Base-by-base conservation (phyloP, 2,797 vertebrate genomes). In the Poecilia gillii region DNA sequence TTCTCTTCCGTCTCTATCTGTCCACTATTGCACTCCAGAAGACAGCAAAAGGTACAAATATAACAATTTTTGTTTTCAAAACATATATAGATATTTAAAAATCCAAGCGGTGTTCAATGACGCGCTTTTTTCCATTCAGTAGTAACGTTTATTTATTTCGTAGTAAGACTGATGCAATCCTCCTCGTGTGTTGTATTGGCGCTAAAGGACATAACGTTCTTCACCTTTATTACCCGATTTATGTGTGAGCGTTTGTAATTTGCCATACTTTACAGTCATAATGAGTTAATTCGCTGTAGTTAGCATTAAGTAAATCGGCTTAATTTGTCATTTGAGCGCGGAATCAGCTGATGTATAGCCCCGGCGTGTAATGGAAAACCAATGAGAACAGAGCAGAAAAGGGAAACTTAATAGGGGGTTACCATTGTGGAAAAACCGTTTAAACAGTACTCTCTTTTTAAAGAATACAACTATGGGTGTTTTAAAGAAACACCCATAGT, bases 161-260 rank as follows among this genome's bases (percentile, higher is more conserved):
- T 53, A 72, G 46, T 20, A 4, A 74, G 68, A 91, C 85, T 95
- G 93, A 95, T 73, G 93, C 93, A 95, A 95, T 94, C 78, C 2
- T 3, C 81, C 84, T 55, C 80, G 46, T 85, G 85, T 78, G 36
- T 82, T 59, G 39, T 73, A 72, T 49, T 57, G 47, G 78, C 70
- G 46, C 66, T 57, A 79, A 49, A 39, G 1, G 62, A 33, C 12
- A 43, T 1, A 20, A 16, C 31, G 39, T 36, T 8, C 14, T 0
- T 33, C 43, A 0, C 20, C 0, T 70, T 36, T 0, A 1, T 23
- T 18, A 1, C 8, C 0, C 46, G 9, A 0, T 28, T 57, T 28
- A 1, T 70, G 11, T 36, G 57, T 51, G 2, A 25, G 0, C 0
- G 9, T 36, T 59, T 39, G 5, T 23, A 31, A 23, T 8, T 28